phyloP scores from a whole-genome alignment of 2,888 invertebrate genomes.

The Callyntrura guangdongensis region DNA sequence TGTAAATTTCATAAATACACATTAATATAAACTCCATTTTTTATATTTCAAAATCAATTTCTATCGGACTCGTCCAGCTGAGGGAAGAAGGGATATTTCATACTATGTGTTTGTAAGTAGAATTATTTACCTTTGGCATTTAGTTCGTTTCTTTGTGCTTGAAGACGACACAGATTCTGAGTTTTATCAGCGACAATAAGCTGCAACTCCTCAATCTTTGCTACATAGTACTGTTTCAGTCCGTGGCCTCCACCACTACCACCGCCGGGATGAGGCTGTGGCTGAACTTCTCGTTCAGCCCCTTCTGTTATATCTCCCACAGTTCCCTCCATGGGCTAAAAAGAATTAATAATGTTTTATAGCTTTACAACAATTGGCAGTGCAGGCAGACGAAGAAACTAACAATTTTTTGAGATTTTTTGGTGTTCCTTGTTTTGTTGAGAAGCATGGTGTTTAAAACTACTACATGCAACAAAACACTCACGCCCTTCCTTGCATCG shows the following conservation, averaged over 20 bases:
- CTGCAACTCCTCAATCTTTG: slow-evolving; percentile 99
- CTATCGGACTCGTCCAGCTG: too few relatives aligned
- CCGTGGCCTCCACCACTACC: slow-evolving; percentile 90
- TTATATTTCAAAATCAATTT: too few relatives aligned
- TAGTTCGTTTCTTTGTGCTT: slow-evolving; percentile 99
- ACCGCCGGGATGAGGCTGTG: slow-evolving; percentile 72
- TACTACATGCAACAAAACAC: too few relatives aligned
- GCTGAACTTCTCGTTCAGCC: slow-evolving; percentile 69
- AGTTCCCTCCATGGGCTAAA: slow-evolving; percentile 75
- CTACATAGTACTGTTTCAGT: slow-evolving; percentile 98
- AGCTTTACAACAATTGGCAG: not conserved
- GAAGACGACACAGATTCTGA: slow-evolving; percentile 97
- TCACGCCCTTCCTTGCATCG: too few relatives aligned
- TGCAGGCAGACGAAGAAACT: too few relatives aligned
- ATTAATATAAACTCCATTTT: too few relatives aligned
- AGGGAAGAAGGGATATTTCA: too few relatives aligned
- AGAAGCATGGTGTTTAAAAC: too few relatives aligned
- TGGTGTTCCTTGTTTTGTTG: too few relatives aligned
- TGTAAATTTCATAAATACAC: slow-evolving; percentile 86
- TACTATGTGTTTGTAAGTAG: too few relatives aligned
- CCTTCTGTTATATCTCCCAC: slow-evolving; percentile 79
- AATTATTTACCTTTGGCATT: slow-evolving; percentile 95
- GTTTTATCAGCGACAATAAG: slow-evolving; percentile 98
- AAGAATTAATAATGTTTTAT: slow-evolving; percentile 4
- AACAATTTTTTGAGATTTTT: too few relatives aligned